phyloP scores from a whole-genome alignment of 2,888 invertebrate species.

The Ophion obscuratus region DNA sequence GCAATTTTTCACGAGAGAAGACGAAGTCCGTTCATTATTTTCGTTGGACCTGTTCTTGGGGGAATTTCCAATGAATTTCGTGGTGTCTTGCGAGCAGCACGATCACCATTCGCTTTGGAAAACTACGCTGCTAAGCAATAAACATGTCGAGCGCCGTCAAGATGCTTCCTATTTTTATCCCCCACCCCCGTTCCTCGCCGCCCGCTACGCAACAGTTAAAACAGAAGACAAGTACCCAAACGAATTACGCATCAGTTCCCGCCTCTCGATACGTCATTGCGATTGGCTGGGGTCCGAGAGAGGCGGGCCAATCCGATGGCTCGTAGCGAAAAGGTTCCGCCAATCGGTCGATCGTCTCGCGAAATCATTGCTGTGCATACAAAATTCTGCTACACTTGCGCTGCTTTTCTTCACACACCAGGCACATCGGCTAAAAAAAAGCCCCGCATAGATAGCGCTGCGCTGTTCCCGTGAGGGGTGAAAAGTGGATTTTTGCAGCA shows the following conservation, averaged over 20 bases:
- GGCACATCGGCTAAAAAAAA: conserved; percentile 10
- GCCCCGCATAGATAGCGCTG: conserved; percentile 6
- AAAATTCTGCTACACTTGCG: no score
- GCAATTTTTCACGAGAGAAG: neutral
- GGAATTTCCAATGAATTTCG: no score
- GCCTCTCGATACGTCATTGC: neutral
- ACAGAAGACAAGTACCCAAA: no score
- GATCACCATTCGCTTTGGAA: no score
- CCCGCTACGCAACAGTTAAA: no score
- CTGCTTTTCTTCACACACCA: neutral
- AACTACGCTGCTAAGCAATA: no score
- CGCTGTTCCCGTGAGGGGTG: conserved; percentile 28
- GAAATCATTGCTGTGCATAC: conserved; percentile 11
- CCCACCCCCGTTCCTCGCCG: no score
- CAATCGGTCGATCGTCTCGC: neutral
- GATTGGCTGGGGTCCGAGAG: neutral
- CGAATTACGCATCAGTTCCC: neutral
- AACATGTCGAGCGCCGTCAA: no score
- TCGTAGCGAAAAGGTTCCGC: neutral
- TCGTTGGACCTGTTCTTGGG: no score
- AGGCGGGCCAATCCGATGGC: neutral
- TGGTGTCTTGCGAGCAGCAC: no score
- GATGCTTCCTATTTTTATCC: no score
- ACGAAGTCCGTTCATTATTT: no score
- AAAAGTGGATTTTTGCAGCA: conserved; percentile 58